A percentile compares a stretch with the other conserved stretches of the same genome.
phyloP scores from a whole-genome alignment of 2,888 invertebrate genomes.

The Sphecodes monilicornis region DNA sequence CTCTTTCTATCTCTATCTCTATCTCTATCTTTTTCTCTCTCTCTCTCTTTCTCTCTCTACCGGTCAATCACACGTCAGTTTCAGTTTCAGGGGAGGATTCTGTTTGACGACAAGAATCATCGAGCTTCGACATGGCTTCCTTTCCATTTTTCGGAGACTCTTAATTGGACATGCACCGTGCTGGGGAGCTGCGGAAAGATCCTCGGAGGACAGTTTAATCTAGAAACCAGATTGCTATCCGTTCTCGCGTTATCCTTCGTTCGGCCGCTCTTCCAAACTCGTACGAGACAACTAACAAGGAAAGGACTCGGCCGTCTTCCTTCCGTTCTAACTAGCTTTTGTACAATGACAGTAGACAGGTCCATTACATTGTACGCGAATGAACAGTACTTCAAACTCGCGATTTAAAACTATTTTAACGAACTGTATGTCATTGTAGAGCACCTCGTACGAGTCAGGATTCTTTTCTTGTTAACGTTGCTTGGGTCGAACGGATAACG shows the following conservation, averaged over 20 bases:
- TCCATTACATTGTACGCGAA: too few species aligned
- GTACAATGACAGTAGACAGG: not conserved
- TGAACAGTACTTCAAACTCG: too few species aligned
- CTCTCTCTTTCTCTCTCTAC: not conserved
- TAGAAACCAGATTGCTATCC: not conserved
- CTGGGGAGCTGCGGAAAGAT: not conserved
- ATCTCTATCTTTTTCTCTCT: not conserved
- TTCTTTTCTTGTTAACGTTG: not conserved
- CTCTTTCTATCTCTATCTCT: not conserved
- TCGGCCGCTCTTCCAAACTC: not conserved
- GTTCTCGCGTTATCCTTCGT: not conserved
- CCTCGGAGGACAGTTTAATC: not conserved
- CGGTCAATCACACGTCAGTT: constrained; percentile 7
- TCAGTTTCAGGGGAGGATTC: constrained; percentile 19
- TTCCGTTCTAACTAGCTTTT: not conserved
- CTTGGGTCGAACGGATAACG: not conserved
- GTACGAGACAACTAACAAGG: not conserved
- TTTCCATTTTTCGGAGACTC: constrained; percentile 4
- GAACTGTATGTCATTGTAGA: not conserved
- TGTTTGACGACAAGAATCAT: constrained; percentile 1
- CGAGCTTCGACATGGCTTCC: not conserved
- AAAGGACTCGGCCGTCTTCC: not conserved
- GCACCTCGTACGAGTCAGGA: not conserved
- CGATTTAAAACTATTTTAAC: too few species aligned
- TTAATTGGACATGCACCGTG: not conserved